These are phyloP conservation scores for Drosophila conformis DNA, from an alignment of 2,888 invertebrate genomes.

Conservation along the genomic window DNA sequence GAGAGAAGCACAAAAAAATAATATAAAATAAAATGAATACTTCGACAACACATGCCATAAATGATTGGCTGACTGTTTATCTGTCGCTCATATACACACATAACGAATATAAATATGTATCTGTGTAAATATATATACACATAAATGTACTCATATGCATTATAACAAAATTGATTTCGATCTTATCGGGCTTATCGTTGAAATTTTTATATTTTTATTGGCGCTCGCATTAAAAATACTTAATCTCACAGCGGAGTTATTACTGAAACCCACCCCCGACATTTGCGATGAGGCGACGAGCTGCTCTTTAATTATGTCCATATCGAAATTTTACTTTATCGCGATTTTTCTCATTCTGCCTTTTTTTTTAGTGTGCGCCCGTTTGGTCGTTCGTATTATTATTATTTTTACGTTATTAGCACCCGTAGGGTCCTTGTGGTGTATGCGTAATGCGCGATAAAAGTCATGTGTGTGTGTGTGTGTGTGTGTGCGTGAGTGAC, in stretches of 20 bases:
- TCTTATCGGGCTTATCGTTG: constrained; percentile 74
- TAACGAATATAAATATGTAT: constrained; percentile 3
- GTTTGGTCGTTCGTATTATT: constrained; percentile 49
- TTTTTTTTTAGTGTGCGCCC: constrained; percentile 41
- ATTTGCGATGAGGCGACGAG: constrained; percentile 13
- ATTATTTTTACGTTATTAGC: constrained; percentile 78
- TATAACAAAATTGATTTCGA: constrained; percentile 75
- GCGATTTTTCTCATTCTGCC: constrained; percentile 51
- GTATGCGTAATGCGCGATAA: constrained; percentile 79
- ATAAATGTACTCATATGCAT: constrained; percentile 37
- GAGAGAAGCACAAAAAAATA: constrained; percentile 25
- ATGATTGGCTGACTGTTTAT: constrained; percentile 55
- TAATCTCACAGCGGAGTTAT: constrained; percentile 76
- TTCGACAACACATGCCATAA: constrained; percentile 48
- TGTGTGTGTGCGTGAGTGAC: constrained; percentile 33
- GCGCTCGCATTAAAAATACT: constrained; percentile 81
- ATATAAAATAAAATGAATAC: constrained; percentile 39
- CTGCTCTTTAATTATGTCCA: constrained; percentile 72
- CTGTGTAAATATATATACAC: constrained; percentile 4
- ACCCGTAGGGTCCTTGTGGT: constrained; percentile 72
- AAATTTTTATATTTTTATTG: constrained; percentile 78
- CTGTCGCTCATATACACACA: constrained; percentile 37
- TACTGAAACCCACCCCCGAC: constrained; percentile 32
- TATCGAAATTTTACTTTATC: constrained; percentile 81
- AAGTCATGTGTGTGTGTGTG: constrained; percentile 34